phyloP scores from a whole-genome alignment of 1,140 invertebrate genomes.

The Calycopis cecrops region DNA sequence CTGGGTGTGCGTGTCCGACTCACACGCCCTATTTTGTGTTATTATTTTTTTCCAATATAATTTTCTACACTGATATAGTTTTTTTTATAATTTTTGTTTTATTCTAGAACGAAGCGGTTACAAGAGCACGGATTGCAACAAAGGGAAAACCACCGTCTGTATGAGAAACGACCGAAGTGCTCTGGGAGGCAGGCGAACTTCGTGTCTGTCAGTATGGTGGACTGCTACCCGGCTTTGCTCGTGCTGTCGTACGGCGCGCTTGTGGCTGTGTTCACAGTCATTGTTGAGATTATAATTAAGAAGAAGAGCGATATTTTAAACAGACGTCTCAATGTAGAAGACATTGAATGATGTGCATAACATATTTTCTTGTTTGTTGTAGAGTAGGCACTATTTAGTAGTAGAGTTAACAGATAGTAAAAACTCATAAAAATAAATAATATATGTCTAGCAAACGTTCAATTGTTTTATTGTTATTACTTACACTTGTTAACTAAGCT shows the following conservation, averaged over 20 bases:
- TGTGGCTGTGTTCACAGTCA: slow-evolving; percentile 31
- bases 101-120: slow-evolving; percentile 73
- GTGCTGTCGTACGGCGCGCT: slow-evolving; percentile 63
- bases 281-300: slow-evolving; percentile 35
- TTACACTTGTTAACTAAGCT: too few species aligned
- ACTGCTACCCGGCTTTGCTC: slow-evolving; percentile 70
- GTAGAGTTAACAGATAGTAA: too few species aligned
- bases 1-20: too few species aligned
- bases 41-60: too few species aligned
- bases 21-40: too few species aligned
- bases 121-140: slow-evolving; percentile 77
- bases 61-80: too few species aligned
- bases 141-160: slow-evolving; percentile 74
- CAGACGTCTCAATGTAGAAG: neutral
- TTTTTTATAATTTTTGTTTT: slow-evolving; percentile 14
- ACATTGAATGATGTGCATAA: too few species aligned
- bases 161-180: slow-evolving; percentile 78
- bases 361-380: too few species aligned
- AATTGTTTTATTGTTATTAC: too few species aligned
- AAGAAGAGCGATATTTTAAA: slow-evolving; percentile 23
- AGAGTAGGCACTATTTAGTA: too few species aligned
- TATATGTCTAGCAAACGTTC: too few species aligned
- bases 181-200: slow-evolving; percentile 67
- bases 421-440: too few species aligned
- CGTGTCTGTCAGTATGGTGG: slow-evolving; percentile 77